Evolutionary conservation across 2,888 invertebrate species (phyloP).

Genomic region (Chloroclystis v-ata): DNA sequence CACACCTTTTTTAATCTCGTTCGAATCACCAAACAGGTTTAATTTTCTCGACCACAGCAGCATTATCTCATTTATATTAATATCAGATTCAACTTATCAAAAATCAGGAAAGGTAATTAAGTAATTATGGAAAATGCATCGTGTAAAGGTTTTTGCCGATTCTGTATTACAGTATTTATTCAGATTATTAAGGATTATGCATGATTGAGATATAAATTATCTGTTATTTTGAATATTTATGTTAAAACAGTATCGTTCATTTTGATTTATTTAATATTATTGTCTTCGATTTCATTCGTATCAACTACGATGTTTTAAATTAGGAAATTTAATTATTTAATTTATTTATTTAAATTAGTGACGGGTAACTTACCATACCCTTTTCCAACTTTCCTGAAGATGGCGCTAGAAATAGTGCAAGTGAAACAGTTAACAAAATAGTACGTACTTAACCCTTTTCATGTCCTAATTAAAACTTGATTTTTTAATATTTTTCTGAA

Average conservation of each 20-base stretch:
- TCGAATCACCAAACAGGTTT: constrained; percentile 10
- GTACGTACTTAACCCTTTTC: no score
- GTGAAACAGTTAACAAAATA: no score
- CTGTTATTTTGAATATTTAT: not conserved
- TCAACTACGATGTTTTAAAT: no score
- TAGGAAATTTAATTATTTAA: no score
- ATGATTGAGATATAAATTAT: not conserved
- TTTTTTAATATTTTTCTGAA: no score
- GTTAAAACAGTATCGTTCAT: not conserved
- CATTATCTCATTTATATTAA: constrained; percentile 16
- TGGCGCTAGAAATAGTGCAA: no score
- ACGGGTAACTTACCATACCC: no score
- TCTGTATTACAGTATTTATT: not conserved
- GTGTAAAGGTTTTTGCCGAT: constrained; percentile 1
- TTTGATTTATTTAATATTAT: not conserved
- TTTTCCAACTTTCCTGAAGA: no score
- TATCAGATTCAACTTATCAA: constrained; percentile 12
- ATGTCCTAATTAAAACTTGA: no score
- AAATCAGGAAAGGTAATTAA: constrained; percentile 14
- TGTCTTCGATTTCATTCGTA: no score
- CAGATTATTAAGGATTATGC: not conserved
- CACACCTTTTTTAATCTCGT: no score
- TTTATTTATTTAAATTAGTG: no score
- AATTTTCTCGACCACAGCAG: constrained; percentile 5
- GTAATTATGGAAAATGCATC: constrained; percentile 6